Percentiles rank a stretch among this genome's conserved stretches.
phyloP scores from a whole-genome alignment of 2,113 vertebrate species.

The Tonatia bakeri region DNA sequence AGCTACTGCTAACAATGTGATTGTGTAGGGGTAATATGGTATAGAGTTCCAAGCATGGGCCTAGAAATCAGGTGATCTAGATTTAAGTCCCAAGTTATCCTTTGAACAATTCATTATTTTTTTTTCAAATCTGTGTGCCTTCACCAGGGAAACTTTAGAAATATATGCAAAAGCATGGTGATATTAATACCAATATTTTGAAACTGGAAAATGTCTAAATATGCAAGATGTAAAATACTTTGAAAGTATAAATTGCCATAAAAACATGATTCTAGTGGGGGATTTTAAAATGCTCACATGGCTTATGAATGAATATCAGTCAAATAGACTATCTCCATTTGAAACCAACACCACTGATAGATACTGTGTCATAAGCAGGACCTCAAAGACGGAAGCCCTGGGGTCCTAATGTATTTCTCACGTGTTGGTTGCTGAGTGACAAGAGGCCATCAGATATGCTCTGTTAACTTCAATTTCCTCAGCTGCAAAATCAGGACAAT shows the following conservation, averaged over 20 bases:
- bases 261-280: background rate
- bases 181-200: background rate
- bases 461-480: background rate
- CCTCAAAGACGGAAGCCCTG: background rate
- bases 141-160: background rate
- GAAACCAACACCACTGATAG: background rate
- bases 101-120: background rate
- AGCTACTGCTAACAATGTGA: background rate
- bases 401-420: background rate
- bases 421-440: background rate
- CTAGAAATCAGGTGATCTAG: background rate
- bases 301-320: background rate
- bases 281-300: background rate
- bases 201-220: background rate
- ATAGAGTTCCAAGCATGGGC: rapidly evolving
- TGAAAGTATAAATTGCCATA: background rate
- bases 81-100: background rate
- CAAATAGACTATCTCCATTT: background rate
- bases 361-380: background rate
- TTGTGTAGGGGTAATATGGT: background rate
- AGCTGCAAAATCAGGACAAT: background rate
- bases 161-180: background rate
- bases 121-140: background rate
- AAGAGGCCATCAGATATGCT: background rate
- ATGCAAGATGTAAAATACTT: background rate